Evolutionary conservation across 2,888 invertebrate species (phyloP), one percentile per base, ranked within the genome.

Genomic region (Acronicta aceris): DNA sequence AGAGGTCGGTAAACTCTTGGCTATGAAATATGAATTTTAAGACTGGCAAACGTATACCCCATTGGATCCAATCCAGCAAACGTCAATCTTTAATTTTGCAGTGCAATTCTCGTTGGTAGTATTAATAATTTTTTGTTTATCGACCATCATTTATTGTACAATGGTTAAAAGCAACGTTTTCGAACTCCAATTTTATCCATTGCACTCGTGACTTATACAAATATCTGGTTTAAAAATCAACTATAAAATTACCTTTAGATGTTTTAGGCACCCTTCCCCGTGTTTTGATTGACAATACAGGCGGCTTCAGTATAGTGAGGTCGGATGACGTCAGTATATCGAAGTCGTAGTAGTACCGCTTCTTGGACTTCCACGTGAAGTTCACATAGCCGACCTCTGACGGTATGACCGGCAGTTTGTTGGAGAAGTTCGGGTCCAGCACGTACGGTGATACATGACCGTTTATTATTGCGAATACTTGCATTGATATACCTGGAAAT

Each of bases 361-460:
- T 97, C 73, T 97, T 97, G 1, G 98, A 97, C 83, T 97, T 97
- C 98, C 98, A 98, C 46, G 98, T 98, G 86, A 98, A 98, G 91
- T 98, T 98, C 1, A 98, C 98, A 86, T 97, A 97, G 66, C 97
- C 97, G 25, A 99, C 98, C 94, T 99, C 98, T 6, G 98, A 97
- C 2, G 99, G 99, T 84, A 99, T 98, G 59, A 98, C 96, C 46
- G 98, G 98, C 74, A 99, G 94, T 86, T 98, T 97, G 84, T 97
- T 97, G 79, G 98, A 98, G 85, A 99, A 97, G 86, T 98, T 97
- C 1, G 98, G 98, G 85, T 98, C 98, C 76, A 97, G 92, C 57
- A 99, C 96, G 89, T 98, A 98, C 8, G 97, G 97, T 17, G 97
- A 95, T 48, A 99, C 98, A 84, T 96, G 96, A 15, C 98, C 98